Evolutionary conservation across 2,888 invertebrate genomes (phyloP).

Genomic region (Thecocarcelia acutangulata): DNA sequence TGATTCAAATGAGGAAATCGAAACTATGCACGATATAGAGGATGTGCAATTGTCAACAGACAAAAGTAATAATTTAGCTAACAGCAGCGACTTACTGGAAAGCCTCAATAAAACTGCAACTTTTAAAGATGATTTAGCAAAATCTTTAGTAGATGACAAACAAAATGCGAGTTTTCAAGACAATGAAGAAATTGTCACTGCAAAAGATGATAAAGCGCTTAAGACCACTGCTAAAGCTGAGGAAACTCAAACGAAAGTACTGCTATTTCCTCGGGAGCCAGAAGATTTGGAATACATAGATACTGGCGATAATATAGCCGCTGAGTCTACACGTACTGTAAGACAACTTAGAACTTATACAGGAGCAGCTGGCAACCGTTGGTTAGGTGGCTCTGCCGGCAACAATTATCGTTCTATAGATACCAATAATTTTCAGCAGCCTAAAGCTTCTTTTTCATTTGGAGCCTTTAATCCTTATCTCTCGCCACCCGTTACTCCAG

Average conservation of each 20-base stretch:
- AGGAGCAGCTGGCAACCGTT: constrained; percentile 71
- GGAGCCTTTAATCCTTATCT: constrained; percentile 78
- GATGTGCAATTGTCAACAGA: too few relatives aligned
- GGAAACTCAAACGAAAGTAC: constrained; percentile 42
- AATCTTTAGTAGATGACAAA: neutral
- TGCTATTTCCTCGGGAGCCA: constrained; percentile 52
- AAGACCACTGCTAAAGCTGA: neutral
- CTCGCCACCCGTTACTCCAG: constrained; percentile 74
- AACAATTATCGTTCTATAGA: constrained; percentile 76
- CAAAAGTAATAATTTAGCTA: neutral
- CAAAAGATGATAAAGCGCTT: neutral
- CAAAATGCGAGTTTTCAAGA: neutral
- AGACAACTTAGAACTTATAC: constrained; percentile 77
- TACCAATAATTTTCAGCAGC: constrained; percentile 71
- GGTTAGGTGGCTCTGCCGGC: constrained; percentile 56
- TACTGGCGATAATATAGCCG: constrained; percentile 72
- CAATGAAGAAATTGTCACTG: neutral
- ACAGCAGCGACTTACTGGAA: neutral
- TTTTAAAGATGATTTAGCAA: neutral
- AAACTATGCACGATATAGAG: too few relatives aligned
- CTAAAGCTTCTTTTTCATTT: constrained; percentile 72
- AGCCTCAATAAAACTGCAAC: neutral
- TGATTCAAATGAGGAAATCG: neutral
- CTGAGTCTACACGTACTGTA: constrained; percentile 75
- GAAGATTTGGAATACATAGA: constrained; percentile 69